These are phyloP conservation scores for Trachurus trachurus DNA, from an alignment of 2,797 vertebrate species.

Conservation along the genomic window DNA sequence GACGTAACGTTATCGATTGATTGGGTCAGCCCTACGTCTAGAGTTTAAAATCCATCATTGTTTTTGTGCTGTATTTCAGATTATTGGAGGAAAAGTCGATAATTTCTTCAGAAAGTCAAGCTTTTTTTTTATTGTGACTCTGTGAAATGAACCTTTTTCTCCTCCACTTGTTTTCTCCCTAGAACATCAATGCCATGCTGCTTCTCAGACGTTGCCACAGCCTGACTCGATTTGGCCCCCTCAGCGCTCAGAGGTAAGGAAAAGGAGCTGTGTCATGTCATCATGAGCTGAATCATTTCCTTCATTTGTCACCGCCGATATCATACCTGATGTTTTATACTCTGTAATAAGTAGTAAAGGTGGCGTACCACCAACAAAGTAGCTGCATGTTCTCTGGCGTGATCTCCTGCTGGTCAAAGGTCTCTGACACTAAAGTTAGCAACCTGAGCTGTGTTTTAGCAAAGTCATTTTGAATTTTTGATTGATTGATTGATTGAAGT, in stretches of 20 bases:
- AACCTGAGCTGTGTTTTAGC: background rate
- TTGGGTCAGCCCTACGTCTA: background rate
- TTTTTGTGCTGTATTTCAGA: background rate
- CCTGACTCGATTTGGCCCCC: conserved; percentile 66
- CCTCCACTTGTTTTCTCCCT: background rate
- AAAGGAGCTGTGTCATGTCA: too few relatives aligned
- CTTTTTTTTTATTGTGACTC: background rate
- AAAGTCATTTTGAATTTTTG: too few relatives aligned
- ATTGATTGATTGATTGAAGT: too few relatives aligned
- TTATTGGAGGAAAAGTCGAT: background rate
- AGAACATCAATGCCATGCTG: conserved; percentile 82
- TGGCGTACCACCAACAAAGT: background rate
- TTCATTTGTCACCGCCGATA: background rate
- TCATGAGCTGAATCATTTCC: too few relatives aligned
- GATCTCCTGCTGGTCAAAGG: conserved; percentile 23
- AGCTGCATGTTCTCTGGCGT: background rate
- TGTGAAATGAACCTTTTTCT: background rate
- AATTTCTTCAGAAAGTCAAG: background rate
- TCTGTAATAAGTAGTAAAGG: too few relatives aligned
- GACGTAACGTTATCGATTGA: too few relatives aligned
- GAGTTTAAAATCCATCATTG: background rate
- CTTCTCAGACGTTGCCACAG: conserved; percentile 75
- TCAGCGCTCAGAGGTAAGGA: conserved; percentile 64
- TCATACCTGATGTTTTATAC: background rate
- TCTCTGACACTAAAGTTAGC: background rate